Evolutionary conservation across 2,888 invertebrate species (phyloP).

Genomic region (Ochlodes sylvanus): DNA sequence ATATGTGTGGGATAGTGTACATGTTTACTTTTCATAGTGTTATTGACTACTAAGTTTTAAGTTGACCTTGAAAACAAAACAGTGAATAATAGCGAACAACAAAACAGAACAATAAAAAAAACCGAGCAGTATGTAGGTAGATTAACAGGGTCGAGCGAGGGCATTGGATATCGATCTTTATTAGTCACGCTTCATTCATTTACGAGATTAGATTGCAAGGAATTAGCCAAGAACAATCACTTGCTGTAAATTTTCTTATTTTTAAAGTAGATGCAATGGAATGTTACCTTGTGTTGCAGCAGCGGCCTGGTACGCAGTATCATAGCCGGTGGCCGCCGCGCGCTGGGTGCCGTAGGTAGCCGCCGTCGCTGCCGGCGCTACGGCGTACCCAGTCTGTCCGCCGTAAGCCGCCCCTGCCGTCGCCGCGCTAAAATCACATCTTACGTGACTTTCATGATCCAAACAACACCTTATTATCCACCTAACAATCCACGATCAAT

Average conservation of each 20-base stretch:
- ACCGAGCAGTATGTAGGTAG: not conserved
- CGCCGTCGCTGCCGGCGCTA: constrained; percentile 92
- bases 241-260: not conserved
- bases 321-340: constrained; percentile 91
- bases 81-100: not conserved
- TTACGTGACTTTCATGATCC: constrained; percentile 40
- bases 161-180: constrained; percentile 1
- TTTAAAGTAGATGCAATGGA: constrained; percentile 6
- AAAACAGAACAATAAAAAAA: not conserved
- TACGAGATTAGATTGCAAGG: not conserved
- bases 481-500: constrained; percentile 64
- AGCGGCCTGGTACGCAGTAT: constrained; percentile 93
- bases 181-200: not conserved
- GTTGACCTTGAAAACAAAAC: not conserved
- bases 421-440: constrained; percentile 82
- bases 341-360: constrained; percentile 94
- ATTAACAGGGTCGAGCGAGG: not conserved
- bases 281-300: constrained; percentile 89
- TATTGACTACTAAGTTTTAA: not conserved
- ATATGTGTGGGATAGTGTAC: no score
- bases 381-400: constrained; percentile 93
- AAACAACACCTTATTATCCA: constrained; percentile 44
- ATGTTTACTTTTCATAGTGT: not conserved
- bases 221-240: not conserved
- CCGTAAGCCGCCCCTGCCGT: constrained; percentile 93